Base-by-base conservation (phyloP, 1,140 invertebrate genomes). In the Leptinotarsa texana region DNA sequence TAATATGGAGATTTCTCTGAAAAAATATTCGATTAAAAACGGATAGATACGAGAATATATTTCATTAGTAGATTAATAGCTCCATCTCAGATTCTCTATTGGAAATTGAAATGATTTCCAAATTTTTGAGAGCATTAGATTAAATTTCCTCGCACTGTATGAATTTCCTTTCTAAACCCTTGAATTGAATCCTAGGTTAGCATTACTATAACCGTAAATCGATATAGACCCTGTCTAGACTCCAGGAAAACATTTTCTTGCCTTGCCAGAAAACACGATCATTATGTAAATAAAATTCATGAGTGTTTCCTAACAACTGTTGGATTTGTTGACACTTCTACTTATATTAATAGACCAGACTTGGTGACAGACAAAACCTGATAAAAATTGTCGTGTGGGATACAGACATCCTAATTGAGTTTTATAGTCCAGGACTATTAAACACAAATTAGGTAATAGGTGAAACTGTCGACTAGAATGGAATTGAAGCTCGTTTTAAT, bases 261-360 rank as follows among this genome's bases (percentile, higher is more conserved):
- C 24, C 63, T 33, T 33, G 33, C 63, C 24, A 21, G 21, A 65
- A 65, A 65, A 65, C 13, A 65, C 15, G 13, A 15, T 65, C 11
- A 65, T 65, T 65, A 65, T 65, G 63, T 65, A 65, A 65, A 65
- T 65, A 65, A 22, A 17, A 65, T n/a, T 65, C 63, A 65, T 65
- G 63, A 15, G 21, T 22, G 63, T 65, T 65, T 65, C 21, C 63
- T 65, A 65, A 65, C 63, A 65, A 65, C 63, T 65, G 63, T 65
- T 65, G 63, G 63, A 65, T 65, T 65, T 65, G 63, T 65, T 65
- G 63, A 65, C 63, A 65, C 63, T 24, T 65, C 63, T 33, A 65
- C 63, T 65, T 65, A 33, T 65, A 65, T 65, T 65, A 65, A 65
- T 65, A 65, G 63, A 65, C 63, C 27, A 65, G 63, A 65, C 63